These are phyloP conservation scores for Philereme vetulata DNA, from an alignment of 2,888 invertebrate species.

Conservation along the genomic window DNA sequence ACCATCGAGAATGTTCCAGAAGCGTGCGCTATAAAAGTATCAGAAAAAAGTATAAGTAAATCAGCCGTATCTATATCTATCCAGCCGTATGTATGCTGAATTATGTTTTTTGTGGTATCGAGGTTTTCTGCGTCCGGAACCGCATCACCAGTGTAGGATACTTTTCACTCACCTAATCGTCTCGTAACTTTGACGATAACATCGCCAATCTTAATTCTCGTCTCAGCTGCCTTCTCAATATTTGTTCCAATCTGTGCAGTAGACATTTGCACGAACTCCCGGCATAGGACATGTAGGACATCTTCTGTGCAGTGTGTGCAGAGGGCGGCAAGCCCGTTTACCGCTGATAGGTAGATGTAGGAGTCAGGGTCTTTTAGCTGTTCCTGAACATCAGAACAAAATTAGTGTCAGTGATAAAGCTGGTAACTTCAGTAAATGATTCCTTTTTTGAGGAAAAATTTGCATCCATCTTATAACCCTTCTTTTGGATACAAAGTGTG, in stretches of 20 bases:
- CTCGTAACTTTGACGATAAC: constrained; percentile 89
- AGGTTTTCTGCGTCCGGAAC: no score
- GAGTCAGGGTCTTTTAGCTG: constrained; percentile 91
- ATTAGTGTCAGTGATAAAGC: not conserved
- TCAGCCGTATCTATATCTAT: no score
- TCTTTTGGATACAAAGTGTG: no score
- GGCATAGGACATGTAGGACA: constrained; percentile 86
- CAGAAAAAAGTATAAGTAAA: no score
- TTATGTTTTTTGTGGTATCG: no score
- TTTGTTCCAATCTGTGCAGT: constrained; percentile 52
- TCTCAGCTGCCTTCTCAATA: constrained; percentile 75
- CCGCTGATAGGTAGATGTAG: constrained; percentile 91
- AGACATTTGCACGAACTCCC: constrained; percentile 84
- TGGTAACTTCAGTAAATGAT: not conserved
- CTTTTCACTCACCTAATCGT: constrained; percentile 84
- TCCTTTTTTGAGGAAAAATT: no score
- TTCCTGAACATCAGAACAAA: constrained; percentile 72
- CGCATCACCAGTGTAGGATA: no score
- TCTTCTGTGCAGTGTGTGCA: constrained; percentile 86
- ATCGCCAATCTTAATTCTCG: constrained; percentile 92
- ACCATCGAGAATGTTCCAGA: no score
- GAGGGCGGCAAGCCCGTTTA: constrained; percentile 89
- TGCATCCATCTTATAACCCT: no score
- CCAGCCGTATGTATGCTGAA: no score
- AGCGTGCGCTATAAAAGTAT: no score